phyloP scores from a whole-genome alignment of 2,797 vertebrate species.

The Lepus oiostolus region DNA sequence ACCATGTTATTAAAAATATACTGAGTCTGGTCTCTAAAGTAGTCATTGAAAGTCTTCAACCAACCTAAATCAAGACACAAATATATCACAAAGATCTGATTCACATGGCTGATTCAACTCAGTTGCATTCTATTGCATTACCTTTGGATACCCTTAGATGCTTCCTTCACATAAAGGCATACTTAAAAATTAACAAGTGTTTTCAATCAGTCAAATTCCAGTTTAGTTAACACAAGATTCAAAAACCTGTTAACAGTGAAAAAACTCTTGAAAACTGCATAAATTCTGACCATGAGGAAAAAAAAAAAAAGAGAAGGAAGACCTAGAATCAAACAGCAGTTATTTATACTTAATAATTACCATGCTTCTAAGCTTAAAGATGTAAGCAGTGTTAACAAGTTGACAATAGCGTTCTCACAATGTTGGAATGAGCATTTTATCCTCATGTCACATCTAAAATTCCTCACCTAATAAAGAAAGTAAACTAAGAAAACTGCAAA shows the following conservation, averaged over 20 bases:
- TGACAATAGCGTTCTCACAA: not conserved
- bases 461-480: not conserved
- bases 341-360: slow-evolving; percentile 24
- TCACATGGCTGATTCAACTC: slow-evolving; percentile 60
- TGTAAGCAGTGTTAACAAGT: slow-evolving; percentile 23
- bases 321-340: not conserved
- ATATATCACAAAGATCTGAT: slow-evolving; percentile 77
- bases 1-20: slow-evolving; percentile 97
- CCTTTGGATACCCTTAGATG: slow-evolving; percentile 36
- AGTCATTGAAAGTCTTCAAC: slow-evolving; percentile 97
- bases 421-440: not conserved
- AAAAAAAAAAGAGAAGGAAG: not conserved
- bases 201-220: slow-evolving; percentile 63
- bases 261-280: slow-evolving; percentile 22
- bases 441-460: not conserved
- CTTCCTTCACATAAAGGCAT: slow-evolving; percentile 35
- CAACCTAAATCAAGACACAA: slow-evolving; percentile 91
- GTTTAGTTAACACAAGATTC: not conserved
- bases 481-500: slow-evolving; percentile 18
- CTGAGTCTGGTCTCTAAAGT: slow-evolving; percentile 95
- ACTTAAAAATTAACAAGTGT: slow-evolving; percentile 41
- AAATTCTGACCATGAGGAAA: slow-evolving; percentile 22
- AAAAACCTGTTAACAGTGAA: slow-evolving; percentile 33
- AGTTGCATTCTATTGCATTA: slow-evolving; percentile 54
- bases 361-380: slow-evolving; percentile 45